Evolutionary conservation across 1,140 invertebrate species (phyloP), one percentile per base, ranked within the genome.

Genomic region (Trichoplusia ni): DNA sequence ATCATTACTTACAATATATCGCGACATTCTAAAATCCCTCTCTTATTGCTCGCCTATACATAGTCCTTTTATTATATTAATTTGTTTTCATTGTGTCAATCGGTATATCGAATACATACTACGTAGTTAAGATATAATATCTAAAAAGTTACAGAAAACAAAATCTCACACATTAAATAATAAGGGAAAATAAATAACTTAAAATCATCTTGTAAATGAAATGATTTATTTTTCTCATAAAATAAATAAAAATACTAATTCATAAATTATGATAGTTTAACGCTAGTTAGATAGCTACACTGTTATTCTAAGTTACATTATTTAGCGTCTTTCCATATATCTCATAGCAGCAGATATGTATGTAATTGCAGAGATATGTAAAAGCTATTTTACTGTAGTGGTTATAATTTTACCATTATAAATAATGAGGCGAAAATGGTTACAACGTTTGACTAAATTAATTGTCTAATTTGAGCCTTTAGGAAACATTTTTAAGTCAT

Each of bases 291-390:
- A 59, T 63, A 58, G 54, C 54, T 42, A 64, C 29, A 42, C 47
- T 54, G 14, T 46, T 63, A 67, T 60, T 49, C 64, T 67, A 67
- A 63, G 38, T 67, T 64, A 61, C 11, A 54, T 54, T 33, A 64
- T 51, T 51, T 67, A 64, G 58, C 38, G 23, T 56, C 35, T 54
- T 53, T 31, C 44, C 14, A 58, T 59, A 68, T 73, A 72, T 77
- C 77, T 67, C 78, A 81, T 85, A 84, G 82, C 82, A 84, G 82
- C 82, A 86, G 79, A 84, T 83, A 85, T 84, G 81, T 79, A 71
- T 65, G 18, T 64, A 0, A 42, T 69, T 58, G 38, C 25, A 64
- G 7, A 62, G 75, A 85, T 83, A 81, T 82, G 73, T 75, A 56
- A 40, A 62, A 49, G 44, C 58, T 25, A 47, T 60, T 23, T 51